Evolutionary conservation across 2,888 invertebrate genomes (phyloP).

Genomic region (Thalpophila matura): DNA sequence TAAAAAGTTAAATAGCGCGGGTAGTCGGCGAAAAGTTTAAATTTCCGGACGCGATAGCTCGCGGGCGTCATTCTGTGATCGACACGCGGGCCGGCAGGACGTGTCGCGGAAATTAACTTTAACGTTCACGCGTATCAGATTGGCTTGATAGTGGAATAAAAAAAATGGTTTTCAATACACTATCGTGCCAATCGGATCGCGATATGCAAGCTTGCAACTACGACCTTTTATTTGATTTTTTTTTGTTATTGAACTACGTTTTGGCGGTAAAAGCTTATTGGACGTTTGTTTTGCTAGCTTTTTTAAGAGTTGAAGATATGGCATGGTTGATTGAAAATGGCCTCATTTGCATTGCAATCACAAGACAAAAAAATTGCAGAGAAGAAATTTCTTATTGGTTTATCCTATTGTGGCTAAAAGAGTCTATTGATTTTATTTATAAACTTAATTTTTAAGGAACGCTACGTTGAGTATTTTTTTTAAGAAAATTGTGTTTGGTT

Average conservation of each 20-base stretch:
- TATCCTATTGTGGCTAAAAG: too few relatives aligned
- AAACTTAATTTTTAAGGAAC: too few relatives aligned
- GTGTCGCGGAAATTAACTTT: conserved; percentile 72
- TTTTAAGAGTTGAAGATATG: background rate
- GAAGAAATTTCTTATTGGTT: too few relatives aligned
- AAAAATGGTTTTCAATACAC: conserved; percentile 47
- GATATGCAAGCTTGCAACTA: conserved; percentile 13
- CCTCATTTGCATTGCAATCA: too few relatives aligned
- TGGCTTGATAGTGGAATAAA: conserved; percentile 43
- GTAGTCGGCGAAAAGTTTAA: conserved; percentile 74
- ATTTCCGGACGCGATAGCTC: conserved; percentile 69
- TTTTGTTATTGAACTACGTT: background rate
- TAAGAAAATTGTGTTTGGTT: too few relatives aligned
- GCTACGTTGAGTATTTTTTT: too few relatives aligned
- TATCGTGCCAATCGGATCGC: conserved; percentile 35
- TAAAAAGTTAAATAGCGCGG: conserved; percentile 60
- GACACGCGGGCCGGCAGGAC: conserved; percentile 61
- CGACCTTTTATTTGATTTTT: conserved; percentile 5
- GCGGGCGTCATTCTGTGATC: conserved; percentile 57
- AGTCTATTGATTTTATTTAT: too few relatives aligned
- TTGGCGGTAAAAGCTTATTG: background rate
- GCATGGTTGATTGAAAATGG: too few relatives aligned
- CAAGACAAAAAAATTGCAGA: background rate
- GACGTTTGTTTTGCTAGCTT: background rate
- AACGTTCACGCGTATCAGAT: conserved; percentile 56